Evolutionary conservation across 2,797 vertebrate genomes (phyloP).

Genomic region (Valencia hispanica): DNA sequence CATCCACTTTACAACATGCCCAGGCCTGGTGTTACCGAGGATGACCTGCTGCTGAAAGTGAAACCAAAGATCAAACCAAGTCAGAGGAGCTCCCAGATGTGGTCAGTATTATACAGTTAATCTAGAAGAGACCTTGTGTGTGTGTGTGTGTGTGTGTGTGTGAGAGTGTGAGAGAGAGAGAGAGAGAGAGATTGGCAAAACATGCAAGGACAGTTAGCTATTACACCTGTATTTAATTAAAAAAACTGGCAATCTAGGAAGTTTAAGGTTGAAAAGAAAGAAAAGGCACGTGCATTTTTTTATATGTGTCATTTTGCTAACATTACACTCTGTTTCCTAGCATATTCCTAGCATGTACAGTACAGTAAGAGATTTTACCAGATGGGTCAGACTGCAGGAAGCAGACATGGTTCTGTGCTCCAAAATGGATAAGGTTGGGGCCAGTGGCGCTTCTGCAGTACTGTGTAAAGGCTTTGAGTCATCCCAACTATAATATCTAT

Average conservation of each 20-base stretch:
- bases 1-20: conserved; percentile 83
- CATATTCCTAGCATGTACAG: not conserved
- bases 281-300: not conserved
- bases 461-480: too few species aligned
- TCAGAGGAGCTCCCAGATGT: conserved; percentile 71
- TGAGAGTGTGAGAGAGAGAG: not conserved
- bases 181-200: not conserved
- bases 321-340: not conserved
- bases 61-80: conserved; percentile 73
- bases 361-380: conserved; percentile 13
- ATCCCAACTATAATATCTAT: too few species aligned
- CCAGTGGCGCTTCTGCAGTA: not conserved
- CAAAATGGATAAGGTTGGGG: not conserved
- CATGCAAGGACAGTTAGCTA: too few species aligned
- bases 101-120: conserved; percentile 71
- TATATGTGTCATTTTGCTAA: not conserved
- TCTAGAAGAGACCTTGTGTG: not conserved
- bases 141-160: not conserved
- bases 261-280: not conserved
- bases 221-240: too few species aligned
- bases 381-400: conserved; percentile 40
- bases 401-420: conserved; percentile 10
- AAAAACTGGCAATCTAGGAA: not conserved
- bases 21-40: conserved; percentile 59
- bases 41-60: conserved; percentile 82